Evolutionary conservation across 2,113 vertebrate genomes (phyloP).

Genomic region (Potamarius usumacintae): DNA sequence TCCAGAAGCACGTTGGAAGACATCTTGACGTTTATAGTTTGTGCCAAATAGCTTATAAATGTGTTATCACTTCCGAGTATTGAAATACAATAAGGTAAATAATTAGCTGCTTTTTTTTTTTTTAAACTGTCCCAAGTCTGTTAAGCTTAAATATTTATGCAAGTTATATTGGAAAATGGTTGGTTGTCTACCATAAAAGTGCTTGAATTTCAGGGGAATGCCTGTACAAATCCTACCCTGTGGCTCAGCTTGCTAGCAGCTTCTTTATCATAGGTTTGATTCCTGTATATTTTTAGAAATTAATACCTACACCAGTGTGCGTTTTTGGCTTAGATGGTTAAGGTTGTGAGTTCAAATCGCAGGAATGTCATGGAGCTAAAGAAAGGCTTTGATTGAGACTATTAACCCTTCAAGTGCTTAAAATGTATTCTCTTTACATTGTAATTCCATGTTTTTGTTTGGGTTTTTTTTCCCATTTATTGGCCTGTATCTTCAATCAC

Average conservation of each 20-base stretch:
- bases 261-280: not conserved
- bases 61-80: not conserved
- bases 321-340: not conserved
- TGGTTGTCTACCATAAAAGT: not conserved
- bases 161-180: not conserved
- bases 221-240: not conserved
- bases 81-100: conserved; percentile 1
- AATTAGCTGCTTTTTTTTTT: not conserved
- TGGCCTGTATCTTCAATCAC: not conserved
- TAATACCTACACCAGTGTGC: not conserved
- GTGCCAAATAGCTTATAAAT: conserved; percentile 15
- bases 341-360: not conserved
- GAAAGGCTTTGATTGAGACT: not conserved
- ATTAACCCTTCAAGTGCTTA: not conserved
- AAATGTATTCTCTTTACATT: not conserved
- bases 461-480: not conserved
- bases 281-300: not conserved
- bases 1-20: conserved; percentile 9
- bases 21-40: not conserved
- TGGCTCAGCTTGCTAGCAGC: not conserved
- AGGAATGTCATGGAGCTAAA: not conserved
- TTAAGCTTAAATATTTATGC: not conserved
- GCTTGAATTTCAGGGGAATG: not conserved
- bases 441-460: no score
- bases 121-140: not conserved